Conservation (phyloP, 2,797 vertebrate species). For the Melanotaenia boesemani region DNA sequence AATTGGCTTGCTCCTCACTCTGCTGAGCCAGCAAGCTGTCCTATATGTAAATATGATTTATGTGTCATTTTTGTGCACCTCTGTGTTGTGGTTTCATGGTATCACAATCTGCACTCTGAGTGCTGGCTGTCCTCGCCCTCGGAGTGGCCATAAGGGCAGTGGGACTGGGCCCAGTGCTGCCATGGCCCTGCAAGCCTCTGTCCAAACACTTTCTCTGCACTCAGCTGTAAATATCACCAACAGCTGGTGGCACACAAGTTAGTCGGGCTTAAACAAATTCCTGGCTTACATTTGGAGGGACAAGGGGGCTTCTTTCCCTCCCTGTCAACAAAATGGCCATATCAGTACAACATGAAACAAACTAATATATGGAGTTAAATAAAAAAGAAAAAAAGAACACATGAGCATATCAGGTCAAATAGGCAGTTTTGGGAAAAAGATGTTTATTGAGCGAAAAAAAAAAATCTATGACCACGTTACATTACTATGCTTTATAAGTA, state of each 20-base stretch:
- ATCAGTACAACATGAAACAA: constrained; percentile 36
- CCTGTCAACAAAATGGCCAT: constrained; percentile 51
- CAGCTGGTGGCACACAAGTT: constrained; percentile 85
- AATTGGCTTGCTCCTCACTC: constrained; percentile 43
- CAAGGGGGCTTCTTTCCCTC: constrained; percentile 51
- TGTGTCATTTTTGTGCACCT: constrained; percentile 43
- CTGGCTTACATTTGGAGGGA: constrained; percentile 69
- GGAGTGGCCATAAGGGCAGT: constrained; percentile 68
- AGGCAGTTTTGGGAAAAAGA: background rate
- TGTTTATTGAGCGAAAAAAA: constrained; percentile 13
- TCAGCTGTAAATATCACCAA: constrained; percentile 87
- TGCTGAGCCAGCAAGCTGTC: constrained; percentile 63
- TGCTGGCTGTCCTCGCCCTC: constrained; percentile 62
- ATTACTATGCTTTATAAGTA: too few relatives aligned
- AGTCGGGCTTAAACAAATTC: constrained; percentile 82
- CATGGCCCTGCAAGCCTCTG: constrained; percentile 58
- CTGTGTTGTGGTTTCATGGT: constrained; percentile 55
- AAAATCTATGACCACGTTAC: constrained; percentile 27
- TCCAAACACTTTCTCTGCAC: constrained; percentile 78
- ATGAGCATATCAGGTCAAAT: constrained; percentile 24
- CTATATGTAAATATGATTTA: constrained; percentile 37
- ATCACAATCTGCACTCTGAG: constrained; percentile 43
- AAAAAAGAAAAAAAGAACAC: constrained; percentile 35
- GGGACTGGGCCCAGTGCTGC: constrained; percentile 57
- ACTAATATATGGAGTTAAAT: constrained; percentile 17